These are phyloP conservation scores for Casuarius casuarius DNA, from an alignment of 2,113 vertebrate genomes.

Conservation along the genomic window DNA sequence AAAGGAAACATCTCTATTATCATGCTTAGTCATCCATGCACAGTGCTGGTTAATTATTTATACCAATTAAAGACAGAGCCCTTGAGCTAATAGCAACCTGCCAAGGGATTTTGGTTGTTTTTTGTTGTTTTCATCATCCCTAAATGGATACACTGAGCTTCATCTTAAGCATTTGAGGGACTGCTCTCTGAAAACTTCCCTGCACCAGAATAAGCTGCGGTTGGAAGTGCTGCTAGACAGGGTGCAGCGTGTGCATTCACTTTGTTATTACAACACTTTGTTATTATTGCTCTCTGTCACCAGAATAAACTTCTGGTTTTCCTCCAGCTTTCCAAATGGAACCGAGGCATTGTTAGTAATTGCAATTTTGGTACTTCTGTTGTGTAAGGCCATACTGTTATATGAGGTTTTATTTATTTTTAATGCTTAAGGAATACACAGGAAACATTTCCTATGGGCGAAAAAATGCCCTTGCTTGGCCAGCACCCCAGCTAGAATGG, in stretches of 20 bases:
- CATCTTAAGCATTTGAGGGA: background rate
- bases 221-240: background rate
- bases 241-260: fast-evolving
- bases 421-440: background rate
- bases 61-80: background rate
- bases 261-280: background rate
- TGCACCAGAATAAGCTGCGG: background rate
- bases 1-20: background rate
- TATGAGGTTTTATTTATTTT: background rate
- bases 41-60: background rate
- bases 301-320: background rate
- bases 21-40: background rate
- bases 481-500: background rate
- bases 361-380: background rate
- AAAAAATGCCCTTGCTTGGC: background rate
- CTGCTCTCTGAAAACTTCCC: background rate
- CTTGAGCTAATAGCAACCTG: background rate
- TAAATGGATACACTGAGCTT: background rate
- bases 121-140: background rate
- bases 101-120: background rate
- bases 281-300: background rate
- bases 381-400: background rate
- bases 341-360: background rate
- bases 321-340: background rate
- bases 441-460: background rate